Base-by-base conservation (phyloP, 2,888 invertebrate species). In the Trichogramma dendrolimi region DNA sequence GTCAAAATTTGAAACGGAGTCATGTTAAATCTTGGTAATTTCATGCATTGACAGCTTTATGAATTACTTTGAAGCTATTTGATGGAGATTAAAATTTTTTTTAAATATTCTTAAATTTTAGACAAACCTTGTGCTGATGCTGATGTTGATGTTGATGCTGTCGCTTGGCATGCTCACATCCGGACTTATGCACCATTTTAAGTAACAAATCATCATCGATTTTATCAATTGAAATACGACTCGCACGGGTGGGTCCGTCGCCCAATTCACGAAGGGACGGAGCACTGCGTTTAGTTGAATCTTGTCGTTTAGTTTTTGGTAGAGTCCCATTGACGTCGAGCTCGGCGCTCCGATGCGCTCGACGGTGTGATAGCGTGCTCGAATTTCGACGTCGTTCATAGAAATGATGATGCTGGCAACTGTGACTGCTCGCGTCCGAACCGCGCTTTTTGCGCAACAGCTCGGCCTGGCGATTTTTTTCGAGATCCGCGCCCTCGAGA, bases 401-500 rank as follows among this genome's bases (percentile, higher is more conserved):
- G 27, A 27, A 27, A 50, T 63, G 57, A 7, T 63, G 63, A n/a
- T 64, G 60, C 2, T 60, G 60, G 5, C 55, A 55, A 8, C 55
- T 54, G 43, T 60, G 61, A 43, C 51, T 59, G 4, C 59, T 52
- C 10, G 54, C 62, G 6, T 61, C 62, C 6, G 66, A 64, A 40
- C 61, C 63, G 0, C 69, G 72, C 39, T 68, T 72, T 60, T 70
- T 72, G 49, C 70, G 71, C 53, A 70, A 53, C 41, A 71, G 67
- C 47, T 70, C 64, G 47, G 65, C 68, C 14, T 69, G 74, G n/a
- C 74, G 75, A 55, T 74, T 75, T 49, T 73, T 70, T 27, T 75
- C 72, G 49, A 76, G 65, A 63, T 78, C 78, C 38, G 75, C 69
- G 61, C 76, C 74, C 40, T 76, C 75, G 44, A 75, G 76, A 42